Percentiles rank a stretch among this genome's conserved stretches.
Evolutionary conservation across 92 coral and sea anemone genomes (phyloP).

Genomic region (Hydrozoanthus gracilis): DNA sequence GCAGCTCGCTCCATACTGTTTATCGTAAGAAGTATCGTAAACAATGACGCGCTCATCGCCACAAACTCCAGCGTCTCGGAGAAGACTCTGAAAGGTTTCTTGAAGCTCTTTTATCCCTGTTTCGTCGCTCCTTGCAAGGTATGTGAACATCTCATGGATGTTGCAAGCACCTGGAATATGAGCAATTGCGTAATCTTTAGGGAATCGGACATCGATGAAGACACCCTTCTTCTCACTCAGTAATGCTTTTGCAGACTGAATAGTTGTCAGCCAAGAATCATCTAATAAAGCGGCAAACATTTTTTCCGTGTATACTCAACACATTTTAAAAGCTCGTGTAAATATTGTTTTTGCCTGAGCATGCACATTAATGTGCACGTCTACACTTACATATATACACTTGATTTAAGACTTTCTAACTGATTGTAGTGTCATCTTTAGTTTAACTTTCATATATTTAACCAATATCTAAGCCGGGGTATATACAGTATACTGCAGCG

Average conservation of each 20-base stretch:
- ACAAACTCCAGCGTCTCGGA: conserved; percentile 35
- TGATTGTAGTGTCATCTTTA: too few species aligned
- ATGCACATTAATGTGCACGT: too few species aligned
- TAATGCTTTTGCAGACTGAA: neutral
- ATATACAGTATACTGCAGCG: too few species aligned
- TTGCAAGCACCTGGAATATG: conserved; percentile 47
- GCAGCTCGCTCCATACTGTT: conserved; percentile 45
- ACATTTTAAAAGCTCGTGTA: too few species aligned
- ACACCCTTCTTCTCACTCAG: conserved; percentile 1
- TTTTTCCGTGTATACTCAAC: neutral
- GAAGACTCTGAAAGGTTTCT: conserved; percentile 1
- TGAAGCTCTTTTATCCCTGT: conserved; percentile 14
- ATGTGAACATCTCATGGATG: conserved; percentile 37
- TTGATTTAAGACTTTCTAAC: too few species aligned
- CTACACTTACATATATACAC: too few species aligned
- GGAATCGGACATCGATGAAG: conserved; percentile 32
- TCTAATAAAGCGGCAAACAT: neutral
- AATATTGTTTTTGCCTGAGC: too few species aligned
- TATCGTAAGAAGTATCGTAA: conserved; percentile 18
- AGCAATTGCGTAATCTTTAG: conserved; percentile 27
- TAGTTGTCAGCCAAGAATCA: neutral
- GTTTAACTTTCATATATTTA: too few species aligned
- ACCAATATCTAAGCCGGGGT: too few species aligned
- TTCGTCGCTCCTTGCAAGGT: conserved; percentile 38
- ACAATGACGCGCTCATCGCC: conserved; percentile 32